phyloP scores from a whole-genome alignment of 2,888 invertebrate genomes.

The Nebria salina region DNA sequence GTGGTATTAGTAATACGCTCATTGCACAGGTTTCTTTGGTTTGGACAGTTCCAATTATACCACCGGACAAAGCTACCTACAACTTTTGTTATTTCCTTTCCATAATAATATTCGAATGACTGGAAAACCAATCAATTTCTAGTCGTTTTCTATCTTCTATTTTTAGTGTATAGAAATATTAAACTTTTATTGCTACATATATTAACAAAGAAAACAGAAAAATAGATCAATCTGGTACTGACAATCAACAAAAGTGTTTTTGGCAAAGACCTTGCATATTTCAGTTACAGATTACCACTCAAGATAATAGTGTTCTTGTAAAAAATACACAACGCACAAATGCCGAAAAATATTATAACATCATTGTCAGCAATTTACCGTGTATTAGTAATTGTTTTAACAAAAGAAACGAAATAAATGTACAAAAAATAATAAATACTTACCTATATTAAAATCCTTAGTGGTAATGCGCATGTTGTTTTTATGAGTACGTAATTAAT shows the following conservation, averaged over 20 bases:
- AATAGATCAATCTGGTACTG: background rate
- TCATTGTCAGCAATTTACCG: background rate
- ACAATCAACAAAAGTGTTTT: background rate
- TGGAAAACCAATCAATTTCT: too few relatives aligned
- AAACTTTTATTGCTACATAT: too few relatives aligned
- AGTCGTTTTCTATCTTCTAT: too few relatives aligned
- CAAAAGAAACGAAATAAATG: background rate
- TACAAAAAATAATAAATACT: too few relatives aligned
- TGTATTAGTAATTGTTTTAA: background rate
- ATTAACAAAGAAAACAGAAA: background rate
- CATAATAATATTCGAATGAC: background rate
- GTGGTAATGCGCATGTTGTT: too few relatives aligned
- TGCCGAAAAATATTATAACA: background rate
- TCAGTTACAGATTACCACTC: background rate
- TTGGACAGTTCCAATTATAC: background rate
- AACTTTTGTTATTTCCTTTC: slow-evolving; percentile 9
- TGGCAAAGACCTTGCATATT: slow-evolving; percentile 1
- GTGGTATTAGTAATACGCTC: background rate
- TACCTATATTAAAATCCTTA: too few relatives aligned
- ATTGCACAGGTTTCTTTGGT: slow-evolving; percentile 4
- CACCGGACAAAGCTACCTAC: slow-evolving; percentile 12
- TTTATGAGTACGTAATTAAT: too few relatives aligned
- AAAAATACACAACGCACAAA: background rate
- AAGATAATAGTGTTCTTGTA: background rate
- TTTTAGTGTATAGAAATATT: too few relatives aligned